Conservation (phyloP, 1,140 invertebrate species). For the Ceratina australensis region DNA sequence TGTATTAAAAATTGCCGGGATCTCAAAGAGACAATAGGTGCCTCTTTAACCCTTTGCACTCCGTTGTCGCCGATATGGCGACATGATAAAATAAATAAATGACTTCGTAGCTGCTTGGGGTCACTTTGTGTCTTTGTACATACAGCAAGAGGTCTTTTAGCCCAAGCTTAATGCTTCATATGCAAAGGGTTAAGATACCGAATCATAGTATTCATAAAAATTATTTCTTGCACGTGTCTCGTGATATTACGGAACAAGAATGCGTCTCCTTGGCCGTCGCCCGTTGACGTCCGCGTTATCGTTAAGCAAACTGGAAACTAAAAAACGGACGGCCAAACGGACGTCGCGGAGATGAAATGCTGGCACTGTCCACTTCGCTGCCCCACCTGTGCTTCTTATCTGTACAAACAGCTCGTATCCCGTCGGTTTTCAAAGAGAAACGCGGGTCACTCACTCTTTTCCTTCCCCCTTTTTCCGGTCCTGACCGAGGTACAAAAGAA, state of each 20-base stretch:
- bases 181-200: no score
- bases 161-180: no score
- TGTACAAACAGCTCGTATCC: slow-evolving; percentile 74
- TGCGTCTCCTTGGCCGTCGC: slow-evolving; percentile 38
- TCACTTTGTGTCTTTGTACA: no score
- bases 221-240: not conserved
- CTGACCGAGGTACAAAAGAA: slow-evolving; percentile 41
- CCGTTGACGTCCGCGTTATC: slow-evolving; percentile 63
- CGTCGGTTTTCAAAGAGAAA: slow-evolving; percentile 67
- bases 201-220: no score
- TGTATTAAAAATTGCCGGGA: no score
- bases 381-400: slow-evolving; percentile 75
- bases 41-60: no score
- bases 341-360: slow-evolving; percentile 72
- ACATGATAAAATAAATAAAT: no score
- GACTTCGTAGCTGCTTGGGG: no score
- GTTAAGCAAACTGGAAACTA: slow-evolving; percentile 63
- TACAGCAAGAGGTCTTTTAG: no score
- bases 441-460: slow-evolving; percentile 57
- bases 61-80: no score
- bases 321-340: slow-evolving; percentile 61
- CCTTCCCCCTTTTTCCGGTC: slow-evolving; percentile 59
- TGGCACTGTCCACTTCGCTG: slow-evolving; percentile 73
- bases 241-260: not conserved
- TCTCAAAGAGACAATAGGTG: no score